Base-by-base conservation (phyloP, 2,113 vertebrate genomes). In the Chrysemys picta region DNA sequence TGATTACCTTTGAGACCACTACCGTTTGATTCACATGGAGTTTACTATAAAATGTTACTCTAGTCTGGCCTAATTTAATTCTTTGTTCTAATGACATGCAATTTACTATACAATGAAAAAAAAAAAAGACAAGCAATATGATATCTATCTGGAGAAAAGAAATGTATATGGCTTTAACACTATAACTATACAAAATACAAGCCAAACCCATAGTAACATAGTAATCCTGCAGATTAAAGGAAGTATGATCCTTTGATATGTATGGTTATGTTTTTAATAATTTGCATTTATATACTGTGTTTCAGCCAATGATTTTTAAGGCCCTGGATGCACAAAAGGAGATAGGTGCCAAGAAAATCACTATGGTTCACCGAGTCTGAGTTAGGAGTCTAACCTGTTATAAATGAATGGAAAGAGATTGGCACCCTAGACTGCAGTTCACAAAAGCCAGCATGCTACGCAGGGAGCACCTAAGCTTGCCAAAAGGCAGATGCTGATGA, bases 1-100 rank as follows among this genome's bases (percentile, higher is more conserved):
- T 91, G 62, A 95, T 96, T 96, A 38, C 62, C 62, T 94, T 81
- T 89, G 29, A 94, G 88, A 94, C 91, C 80, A 45, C 38, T 17
- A 76, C n/a, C 91, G 53, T 82, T 92, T 90, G 76, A 88, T 96
- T 95, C 78, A 91, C 25, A 4, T 54, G 69, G 84, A 91, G 52
- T 91, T 94, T 89, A 82, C 57, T 96, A 83, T 47, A 84, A 88
- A 79, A 87, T 82, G 10, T 89, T 92, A 52, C n/a, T 52, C 52
- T 31, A 38, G 84, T 85, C 86, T 83, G 42, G 93, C 78, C 92
- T 85, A 31, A 21, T 80, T 96, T 93, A 82, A 13, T 76, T 7
- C 6, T 79, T 90, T 94, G 38, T 89, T 85, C 62, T 93, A 88
- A 76, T 90, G 50, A 81, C 52, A 11, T 78, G 4, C 52, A 85